These are phyloP conservation scores for Embidobia sp. DNA, from an alignment of 2,888 invertebrate species.

Conservation along the genomic window DNA sequence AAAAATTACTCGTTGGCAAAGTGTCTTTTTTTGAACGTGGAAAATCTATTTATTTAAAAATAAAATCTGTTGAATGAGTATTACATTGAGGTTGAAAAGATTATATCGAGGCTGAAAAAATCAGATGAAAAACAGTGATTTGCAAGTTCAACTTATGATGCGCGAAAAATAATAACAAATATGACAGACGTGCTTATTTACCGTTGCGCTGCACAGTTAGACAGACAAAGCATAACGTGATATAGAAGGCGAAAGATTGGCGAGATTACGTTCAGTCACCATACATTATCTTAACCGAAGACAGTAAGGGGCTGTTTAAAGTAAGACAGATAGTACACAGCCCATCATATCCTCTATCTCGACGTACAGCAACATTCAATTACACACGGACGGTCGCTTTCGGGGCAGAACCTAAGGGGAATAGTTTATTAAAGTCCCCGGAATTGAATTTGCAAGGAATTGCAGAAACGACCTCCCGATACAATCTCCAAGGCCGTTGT, in stretches of 20 bases:
- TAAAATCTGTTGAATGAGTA: no score
- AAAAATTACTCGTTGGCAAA: no score
- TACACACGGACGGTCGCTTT: slow-evolving; percentile 70
- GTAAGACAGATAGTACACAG: slow-evolving; percentile 67
- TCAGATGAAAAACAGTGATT: no score
- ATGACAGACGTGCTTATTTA: no score
- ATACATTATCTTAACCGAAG: slow-evolving; percentile 50
- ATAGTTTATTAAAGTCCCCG: slow-evolving; percentile 70
- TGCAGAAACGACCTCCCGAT: slow-evolving; percentile 63
- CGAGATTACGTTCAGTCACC: slow-evolving; percentile 36
- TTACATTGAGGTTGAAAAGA: no score
- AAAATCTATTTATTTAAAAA: no score
- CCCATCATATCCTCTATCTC: slow-evolving; percentile 69
- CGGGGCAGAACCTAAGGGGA: slow-evolving; percentile 68
- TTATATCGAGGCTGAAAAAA: no score
- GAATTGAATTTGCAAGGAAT: slow-evolving; percentile 64
- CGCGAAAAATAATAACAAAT: no score
- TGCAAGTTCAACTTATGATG: no score
- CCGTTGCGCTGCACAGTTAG: no score
- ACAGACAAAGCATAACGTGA: slow-evolving; percentile 20
- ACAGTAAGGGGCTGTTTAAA: slow-evolving; percentile 60
- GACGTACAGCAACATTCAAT: slow-evolving; percentile 77
- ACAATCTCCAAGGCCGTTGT: slow-evolving; percentile 65
- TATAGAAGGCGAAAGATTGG: slow-evolving; percentile 26
- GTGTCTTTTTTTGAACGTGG: no score